A percentile compares a stretch with the other conserved stretches of the same genome.
Evolutionary conservation across 2,113 vertebrate genomes (phyloP).

Genomic region (Poecilia latipinna): DNA sequence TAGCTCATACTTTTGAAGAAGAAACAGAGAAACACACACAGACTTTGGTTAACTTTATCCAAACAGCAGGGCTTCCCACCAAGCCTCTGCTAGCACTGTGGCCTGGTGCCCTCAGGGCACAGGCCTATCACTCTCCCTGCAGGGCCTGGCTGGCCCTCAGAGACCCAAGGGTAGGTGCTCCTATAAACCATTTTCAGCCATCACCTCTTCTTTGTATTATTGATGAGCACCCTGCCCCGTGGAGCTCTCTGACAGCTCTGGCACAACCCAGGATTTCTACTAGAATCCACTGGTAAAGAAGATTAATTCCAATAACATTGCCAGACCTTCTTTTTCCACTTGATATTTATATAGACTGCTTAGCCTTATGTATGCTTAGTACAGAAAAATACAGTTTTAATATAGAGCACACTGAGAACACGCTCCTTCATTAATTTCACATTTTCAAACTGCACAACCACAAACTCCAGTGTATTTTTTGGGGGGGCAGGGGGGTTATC

Average conservation of each 20-base stretch:
- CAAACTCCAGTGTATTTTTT: too few relatives aligned
- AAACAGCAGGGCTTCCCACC: conserved; percentile 57
- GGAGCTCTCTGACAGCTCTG: conserved; percentile 40
- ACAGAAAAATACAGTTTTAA: background rate
- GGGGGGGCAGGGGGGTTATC: background rate
- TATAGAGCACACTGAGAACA: background rate
- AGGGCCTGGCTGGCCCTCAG: conserved; percentile 48
- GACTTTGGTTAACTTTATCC: conserved; percentile 47
- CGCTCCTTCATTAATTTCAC: background rate
- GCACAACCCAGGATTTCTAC: conserved; percentile 27
- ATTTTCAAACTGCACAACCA: background rate
- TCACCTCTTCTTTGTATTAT: conserved; percentile 65
- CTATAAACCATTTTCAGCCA: conserved; percentile 43
- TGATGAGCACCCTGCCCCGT: conserved; percentile 53
- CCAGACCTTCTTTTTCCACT: conserved; percentile 16
- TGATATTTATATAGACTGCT: background rate
- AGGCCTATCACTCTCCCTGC: conserved; percentile 61
- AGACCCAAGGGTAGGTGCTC: conserved; percentile 55
- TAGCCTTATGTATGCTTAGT: background rate
- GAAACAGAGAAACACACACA: conserved; percentile 15
- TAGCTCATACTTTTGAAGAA: conserved; percentile 31
- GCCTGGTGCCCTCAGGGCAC: conserved; percentile 58
- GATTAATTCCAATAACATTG: conserved; percentile 15
- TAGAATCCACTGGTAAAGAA: background rate
- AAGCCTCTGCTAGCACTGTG: conserved; percentile 47